phyloP scores from a whole-genome alignment of 2,113 vertebrate genomes.

The Ailurus styani region DNA sequence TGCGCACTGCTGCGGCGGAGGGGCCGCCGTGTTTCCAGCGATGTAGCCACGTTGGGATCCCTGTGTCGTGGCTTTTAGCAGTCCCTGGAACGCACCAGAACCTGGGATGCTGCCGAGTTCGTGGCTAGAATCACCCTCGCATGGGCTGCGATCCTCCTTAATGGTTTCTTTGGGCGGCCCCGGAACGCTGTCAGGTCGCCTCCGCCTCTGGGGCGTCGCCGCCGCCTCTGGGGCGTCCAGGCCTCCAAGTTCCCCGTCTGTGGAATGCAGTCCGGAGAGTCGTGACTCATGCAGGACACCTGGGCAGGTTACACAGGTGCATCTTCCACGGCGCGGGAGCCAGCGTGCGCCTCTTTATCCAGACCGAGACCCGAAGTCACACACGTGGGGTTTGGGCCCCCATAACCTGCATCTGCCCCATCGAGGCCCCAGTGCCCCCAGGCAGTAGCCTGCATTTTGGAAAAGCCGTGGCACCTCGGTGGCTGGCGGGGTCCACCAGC shows the following conservation, averaged over 20 bases:
- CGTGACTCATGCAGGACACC: background rate
- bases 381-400: background rate
- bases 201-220: background rate
- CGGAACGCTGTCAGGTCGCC: background rate
- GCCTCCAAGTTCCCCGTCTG: background rate
- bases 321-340: background rate
- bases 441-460: background rate
- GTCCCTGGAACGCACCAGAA: no score
- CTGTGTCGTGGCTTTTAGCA: background rate
- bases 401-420: background rate
- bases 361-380: background rate
- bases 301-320: background rate
- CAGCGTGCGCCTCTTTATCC: background rate
- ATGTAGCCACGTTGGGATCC: accelerated
- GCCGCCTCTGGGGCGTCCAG: no score
- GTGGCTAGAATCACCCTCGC: background rate
- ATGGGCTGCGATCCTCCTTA: background rate
- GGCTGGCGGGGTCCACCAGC: background rate
- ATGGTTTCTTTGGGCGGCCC: background rate
- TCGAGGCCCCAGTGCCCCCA: background rate
- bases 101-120: no score
- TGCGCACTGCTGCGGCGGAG: background rate
- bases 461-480: background rate
- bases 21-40: background rate
- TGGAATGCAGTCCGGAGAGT: background rate